Conservation (phyloP, 2,113 vertebrate genomes). For the Hypocryptadius cinnamomeus region DNA sequence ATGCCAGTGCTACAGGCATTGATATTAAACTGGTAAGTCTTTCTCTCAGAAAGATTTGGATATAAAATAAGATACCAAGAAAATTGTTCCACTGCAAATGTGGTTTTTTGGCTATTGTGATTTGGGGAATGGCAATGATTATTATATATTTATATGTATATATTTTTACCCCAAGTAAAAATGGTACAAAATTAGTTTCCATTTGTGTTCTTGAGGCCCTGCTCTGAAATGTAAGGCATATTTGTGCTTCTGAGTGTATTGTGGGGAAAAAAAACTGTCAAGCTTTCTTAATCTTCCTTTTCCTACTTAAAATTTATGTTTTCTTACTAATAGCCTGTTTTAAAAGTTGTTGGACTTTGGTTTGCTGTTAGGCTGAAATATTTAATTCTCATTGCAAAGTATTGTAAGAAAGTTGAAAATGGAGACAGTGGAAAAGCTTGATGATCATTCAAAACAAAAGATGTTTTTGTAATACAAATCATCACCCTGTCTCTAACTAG, state of each 20-base stretch:
- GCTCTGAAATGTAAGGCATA: neutral
- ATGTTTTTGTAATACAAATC: neutral
- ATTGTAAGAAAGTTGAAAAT: neutral
- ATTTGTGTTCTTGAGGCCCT: neutral
- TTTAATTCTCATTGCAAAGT: neutral
- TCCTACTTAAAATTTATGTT: neutral
- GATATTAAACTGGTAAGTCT: slow-evolving; percentile 87
- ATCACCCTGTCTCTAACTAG: neutral
- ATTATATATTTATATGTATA: neutral
- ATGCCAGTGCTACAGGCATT: slow-evolving; percentile 82
- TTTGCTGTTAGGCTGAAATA: neutral
- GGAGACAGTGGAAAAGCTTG: neutral
- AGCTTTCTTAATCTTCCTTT: neutral
- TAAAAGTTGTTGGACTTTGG: neutral
- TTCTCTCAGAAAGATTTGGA: neutral
- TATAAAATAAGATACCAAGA: neutral
- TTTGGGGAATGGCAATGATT: neutral
- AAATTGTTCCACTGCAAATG: neutral
- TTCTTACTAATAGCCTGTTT: neutral
- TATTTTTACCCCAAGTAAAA: neutral
- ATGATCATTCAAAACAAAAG: neutral
- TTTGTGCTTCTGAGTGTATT: neutral
- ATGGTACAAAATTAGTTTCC: neutral
- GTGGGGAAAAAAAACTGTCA: neutral
- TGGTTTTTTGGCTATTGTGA: accelerated